Base-by-base conservation (phyloP, 2,888 invertebrate species). In the Dendrolimus pini region DNA sequence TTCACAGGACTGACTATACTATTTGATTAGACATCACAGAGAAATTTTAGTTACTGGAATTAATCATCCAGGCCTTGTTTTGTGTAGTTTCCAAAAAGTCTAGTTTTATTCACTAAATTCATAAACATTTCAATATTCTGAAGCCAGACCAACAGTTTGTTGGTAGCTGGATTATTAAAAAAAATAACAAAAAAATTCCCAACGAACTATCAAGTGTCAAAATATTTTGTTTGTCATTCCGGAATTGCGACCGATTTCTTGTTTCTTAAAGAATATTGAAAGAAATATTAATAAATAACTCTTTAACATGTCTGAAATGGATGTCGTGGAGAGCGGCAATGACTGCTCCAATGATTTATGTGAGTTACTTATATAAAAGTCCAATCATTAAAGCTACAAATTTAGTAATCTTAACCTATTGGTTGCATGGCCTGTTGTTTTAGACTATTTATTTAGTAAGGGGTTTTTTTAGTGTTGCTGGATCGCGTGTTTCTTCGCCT, bases 401-500 rank as follows among this genome's bases (percentile, higher is more conserved):
- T 10, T 47, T 12, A 6, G 59, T 59, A 53, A 59, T 52, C 57
- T 59, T 69, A 64, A 65, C 66, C 65, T 65, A 41, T 61, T 59
- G 59, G 56, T 60, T 62, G 56, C 10, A 9, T 13, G 13, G 55
- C 66, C 63, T 64, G 65, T 59, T 60, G 55, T 61, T 59, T 53
- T 30, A 30, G 30, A 30, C 30, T 30, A 6, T 52, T 42, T 55
- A 41, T 42, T 55, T 61, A 56, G 58, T 59, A 59, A 57, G 57
- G 52, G 52, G 42, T 56, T 64, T 59, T 80, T 91, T 58, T 73
- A 97, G 97, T 95, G 82, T 92, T 98, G 56, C 89, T 98, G 77
- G 98, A 98, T 81, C 92, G 97, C 66, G 97, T 98, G 12, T 95
- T 98, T 75, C 88, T 98, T 59, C 93, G 97, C 56, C 92, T 98